Evolutionary conservation across 1,140 invertebrate genomes (phyloP).

Genomic region (Myzus persicae): DNA sequence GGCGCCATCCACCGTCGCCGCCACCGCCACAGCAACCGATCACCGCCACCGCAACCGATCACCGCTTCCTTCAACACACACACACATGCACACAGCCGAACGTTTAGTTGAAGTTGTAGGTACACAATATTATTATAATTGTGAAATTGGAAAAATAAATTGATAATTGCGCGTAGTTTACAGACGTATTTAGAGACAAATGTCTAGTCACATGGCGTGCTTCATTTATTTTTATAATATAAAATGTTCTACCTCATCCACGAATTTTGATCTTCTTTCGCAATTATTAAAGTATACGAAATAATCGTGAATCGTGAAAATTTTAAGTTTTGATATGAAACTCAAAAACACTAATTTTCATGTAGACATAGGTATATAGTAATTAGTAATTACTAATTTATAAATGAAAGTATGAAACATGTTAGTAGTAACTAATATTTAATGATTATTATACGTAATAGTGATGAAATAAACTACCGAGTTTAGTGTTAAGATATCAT

Average conservation of each 20-base stretch:
- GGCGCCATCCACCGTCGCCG: slow-evolving; percentile 21
- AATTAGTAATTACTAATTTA: not conserved
- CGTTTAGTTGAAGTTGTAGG: slow-evolving; percentile 24
- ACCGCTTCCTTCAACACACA: slow-evolving; percentile 12
- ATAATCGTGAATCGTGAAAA: not conserved
- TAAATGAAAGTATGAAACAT: not conserved
- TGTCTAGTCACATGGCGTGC: not conserved
- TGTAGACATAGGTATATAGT: not conserved
- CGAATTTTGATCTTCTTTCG: not conserved
- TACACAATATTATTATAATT: not conserved
- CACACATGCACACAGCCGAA: slow-evolving; percentile 35
- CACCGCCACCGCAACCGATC: not conserved
- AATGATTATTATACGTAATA: not conserved
- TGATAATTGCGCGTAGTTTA: slow-evolving; percentile 6
- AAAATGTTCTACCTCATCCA: not conserved
- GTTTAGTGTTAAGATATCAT: not conserved
- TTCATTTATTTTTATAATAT: not conserved
- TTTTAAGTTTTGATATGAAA: not conserved
- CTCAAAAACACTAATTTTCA: not conserved
- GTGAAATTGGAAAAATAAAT: not conserved
- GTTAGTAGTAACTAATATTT: not conserved
- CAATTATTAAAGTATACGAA: not conserved
- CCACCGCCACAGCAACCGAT: not conserved
- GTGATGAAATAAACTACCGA: too few species aligned
- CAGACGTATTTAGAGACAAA: not conserved